Conservation (phyloP, 1,140 invertebrate species). For the Babylonia areolata region DNA sequence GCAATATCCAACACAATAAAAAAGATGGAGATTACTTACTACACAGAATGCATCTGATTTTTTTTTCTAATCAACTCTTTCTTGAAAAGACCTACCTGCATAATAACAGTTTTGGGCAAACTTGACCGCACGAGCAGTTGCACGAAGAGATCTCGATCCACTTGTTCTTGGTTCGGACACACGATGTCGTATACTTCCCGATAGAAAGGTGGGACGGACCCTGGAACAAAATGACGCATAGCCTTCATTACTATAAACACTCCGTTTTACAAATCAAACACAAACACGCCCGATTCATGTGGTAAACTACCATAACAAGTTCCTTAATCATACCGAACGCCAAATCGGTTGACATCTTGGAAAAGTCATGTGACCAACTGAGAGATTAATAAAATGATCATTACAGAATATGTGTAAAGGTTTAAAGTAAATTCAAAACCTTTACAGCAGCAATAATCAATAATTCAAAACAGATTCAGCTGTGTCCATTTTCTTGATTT, state of each 20-base stretch:
- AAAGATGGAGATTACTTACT: too few relatives aligned
- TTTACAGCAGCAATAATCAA: too few relatives aligned
- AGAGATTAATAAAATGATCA: too few relatives aligned
- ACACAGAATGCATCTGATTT: neutral
- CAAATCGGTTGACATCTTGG: constrained; percentile 75
- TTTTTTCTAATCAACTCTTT: neutral
- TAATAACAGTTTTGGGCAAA: constrained; percentile 79
- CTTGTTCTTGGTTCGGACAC: constrained; percentile 80
- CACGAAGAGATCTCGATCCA: constrained; percentile 82
- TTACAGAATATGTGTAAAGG: too few relatives aligned
- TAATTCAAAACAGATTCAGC: too few relatives aligned
- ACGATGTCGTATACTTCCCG: constrained; percentile 82
- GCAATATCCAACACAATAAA: too few relatives aligned
- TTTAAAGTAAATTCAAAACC: too few relatives aligned
- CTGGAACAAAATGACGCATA: constrained; percentile 70
- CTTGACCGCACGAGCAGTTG: constrained; percentile 81
- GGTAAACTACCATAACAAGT: neutral
- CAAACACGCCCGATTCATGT: neutral
- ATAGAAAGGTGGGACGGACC: constrained; percentile 81
- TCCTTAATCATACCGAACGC: constrained; percentile 62
- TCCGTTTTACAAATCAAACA: neutral
- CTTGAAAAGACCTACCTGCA: constrained; percentile 76
- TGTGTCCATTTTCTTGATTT: too few relatives aligned
- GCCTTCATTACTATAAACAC: neutral
- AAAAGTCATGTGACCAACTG: constrained; percentile 69